phyloP scores from a whole-genome alignment of 2,797 vertebrate genomes.

The Sebastes minor region DNA sequence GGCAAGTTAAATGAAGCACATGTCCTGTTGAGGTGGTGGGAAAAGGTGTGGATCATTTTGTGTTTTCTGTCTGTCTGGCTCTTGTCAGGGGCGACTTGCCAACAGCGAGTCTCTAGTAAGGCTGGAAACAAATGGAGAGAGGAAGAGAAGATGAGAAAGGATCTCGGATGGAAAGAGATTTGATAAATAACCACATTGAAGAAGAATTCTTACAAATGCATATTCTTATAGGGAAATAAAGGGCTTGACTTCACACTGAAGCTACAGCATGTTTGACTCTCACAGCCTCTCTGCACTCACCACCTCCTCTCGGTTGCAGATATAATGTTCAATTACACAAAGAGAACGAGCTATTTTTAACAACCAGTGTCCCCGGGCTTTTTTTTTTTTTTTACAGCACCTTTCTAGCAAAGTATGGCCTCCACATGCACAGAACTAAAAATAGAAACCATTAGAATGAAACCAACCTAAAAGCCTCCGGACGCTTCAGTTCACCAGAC shows the following conservation, averaged over 20 bases:
- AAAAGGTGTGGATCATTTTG: background rate
- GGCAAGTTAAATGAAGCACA: conserved; percentile 29
- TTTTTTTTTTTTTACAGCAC: conserved; percentile 18
- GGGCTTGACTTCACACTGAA: background rate
- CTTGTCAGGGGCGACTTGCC: background rate
- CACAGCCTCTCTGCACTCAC: background rate
- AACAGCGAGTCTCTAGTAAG: background rate
- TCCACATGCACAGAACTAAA: conserved; percentile 25
- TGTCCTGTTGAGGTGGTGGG: conserved; percentile 2
- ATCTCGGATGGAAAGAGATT: background rate
- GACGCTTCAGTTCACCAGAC: conserved; percentile 38
- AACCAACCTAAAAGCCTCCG: conserved; percentile 29
- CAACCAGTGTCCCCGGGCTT: background rate
- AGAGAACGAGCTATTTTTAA: conserved; percentile 13
- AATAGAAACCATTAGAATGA: conserved; percentile 48
- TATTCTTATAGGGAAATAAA: background rate
- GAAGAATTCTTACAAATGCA: background rate
- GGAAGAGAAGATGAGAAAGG: background rate
- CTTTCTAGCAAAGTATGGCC: conserved; percentile 35
- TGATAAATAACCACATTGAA: background rate
- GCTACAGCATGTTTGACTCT: background rate
- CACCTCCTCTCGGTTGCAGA: background rate
- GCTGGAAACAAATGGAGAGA: background rate
- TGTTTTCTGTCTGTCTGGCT: background rate
- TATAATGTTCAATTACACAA: conserved; percentile 7